These are phyloP conservation scores for Plagiodera versicolora DNA, from an alignment of 2,888 invertebrate genomes.

Conservation along the genomic window DNA sequence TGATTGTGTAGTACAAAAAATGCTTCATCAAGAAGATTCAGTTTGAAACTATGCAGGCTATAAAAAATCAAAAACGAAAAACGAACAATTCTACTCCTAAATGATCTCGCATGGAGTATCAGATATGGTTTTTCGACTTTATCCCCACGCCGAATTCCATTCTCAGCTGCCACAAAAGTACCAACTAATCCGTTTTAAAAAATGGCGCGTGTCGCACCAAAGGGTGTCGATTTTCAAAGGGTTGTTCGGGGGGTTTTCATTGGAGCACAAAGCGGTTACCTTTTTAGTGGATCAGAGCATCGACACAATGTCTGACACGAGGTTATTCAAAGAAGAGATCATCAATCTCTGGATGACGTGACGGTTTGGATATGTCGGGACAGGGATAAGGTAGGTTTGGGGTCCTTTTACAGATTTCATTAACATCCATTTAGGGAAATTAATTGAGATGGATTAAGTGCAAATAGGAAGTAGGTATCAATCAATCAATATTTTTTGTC, in stretches of 20 bases:
- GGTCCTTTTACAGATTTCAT: constrained; percentile 21
- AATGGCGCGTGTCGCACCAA: constrained; percentile 33
- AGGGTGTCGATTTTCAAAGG: constrained; percentile 25
- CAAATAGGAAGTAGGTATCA: not conserved
- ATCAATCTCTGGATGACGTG: constrained; percentile 45
- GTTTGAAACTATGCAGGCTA: no score
- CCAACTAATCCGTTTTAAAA: constrained; percentile 36
- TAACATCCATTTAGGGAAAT: constrained; percentile 23
- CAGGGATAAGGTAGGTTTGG: constrained; percentile 14
- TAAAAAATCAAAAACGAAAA: no score
- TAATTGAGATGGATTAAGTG: constrained; percentile 6
- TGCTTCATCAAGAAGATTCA: no score
- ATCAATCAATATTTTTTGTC: no score
- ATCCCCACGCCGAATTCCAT: no score
- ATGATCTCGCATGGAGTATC: no score
- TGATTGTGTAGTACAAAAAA: no score
- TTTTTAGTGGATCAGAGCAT: constrained; percentile 36
- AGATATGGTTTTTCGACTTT: no score
- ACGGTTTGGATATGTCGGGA: constrained; percentile 41
- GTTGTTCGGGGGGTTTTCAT: constrained; percentile 38
- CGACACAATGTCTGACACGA: constrained; percentile 40
- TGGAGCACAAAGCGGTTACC: constrained; percentile 41
- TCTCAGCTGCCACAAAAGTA: constrained; percentile 21
- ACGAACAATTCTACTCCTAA: no score
- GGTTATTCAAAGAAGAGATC: constrained; percentile 34